Evolutionary conservation across 1,140 invertebrate species (phyloP).

Genomic region (Uloborus diversus): DNA sequence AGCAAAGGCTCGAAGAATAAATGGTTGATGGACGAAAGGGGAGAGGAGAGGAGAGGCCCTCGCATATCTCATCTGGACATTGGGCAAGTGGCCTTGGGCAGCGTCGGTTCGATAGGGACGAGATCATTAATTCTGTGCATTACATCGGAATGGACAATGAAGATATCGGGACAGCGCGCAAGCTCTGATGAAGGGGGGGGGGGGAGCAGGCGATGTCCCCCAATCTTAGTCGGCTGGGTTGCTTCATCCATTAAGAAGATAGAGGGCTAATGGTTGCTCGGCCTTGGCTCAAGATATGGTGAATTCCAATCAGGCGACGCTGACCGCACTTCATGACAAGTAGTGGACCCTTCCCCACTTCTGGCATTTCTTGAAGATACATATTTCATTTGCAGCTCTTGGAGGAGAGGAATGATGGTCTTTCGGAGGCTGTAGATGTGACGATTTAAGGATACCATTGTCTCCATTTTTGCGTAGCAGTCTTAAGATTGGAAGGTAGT

Average conservation of each 20-base stretch:
- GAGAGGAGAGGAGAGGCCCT: not conserved
- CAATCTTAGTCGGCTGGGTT: slow-evolving; percentile 16
- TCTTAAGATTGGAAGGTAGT: too few relatives aligned
- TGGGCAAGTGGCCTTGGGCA: slow-evolving; percentile 52
- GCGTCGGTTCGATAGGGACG: slow-evolving; percentile 6
- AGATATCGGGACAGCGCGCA: slow-evolving; percentile 32
- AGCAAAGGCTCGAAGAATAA: slow-evolving; percentile 35
- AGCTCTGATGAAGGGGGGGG: not conserved
- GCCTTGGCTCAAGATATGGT: slow-evolving; percentile 28
- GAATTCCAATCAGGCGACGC: slow-evolving; percentile 50
- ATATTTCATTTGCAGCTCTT: slow-evolving; percentile 27
- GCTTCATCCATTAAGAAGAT: slow-evolving; percentile 54
- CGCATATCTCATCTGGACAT: slow-evolving; percentile 53
- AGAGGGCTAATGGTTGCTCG: slow-evolving; percentile 42
- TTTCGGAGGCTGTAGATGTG: not conserved
- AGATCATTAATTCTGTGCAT: slow-evolving; percentile 56
- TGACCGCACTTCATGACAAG: slow-evolving; percentile 53
- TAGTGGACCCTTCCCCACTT: not conserved
- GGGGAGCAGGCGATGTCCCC: too few relatives aligned
- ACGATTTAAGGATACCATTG: too few relatives aligned
- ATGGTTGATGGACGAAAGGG: not conserved
- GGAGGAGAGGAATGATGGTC: not conserved
- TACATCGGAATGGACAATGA: slow-evolving; percentile 56
- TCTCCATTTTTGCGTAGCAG: too few relatives aligned
- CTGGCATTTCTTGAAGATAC: not conserved